These are phyloP conservation scores for Etheostoma spectabile DNA, from an alignment of 2,113 vertebrate species.

Conservation along the genomic window DNA sequence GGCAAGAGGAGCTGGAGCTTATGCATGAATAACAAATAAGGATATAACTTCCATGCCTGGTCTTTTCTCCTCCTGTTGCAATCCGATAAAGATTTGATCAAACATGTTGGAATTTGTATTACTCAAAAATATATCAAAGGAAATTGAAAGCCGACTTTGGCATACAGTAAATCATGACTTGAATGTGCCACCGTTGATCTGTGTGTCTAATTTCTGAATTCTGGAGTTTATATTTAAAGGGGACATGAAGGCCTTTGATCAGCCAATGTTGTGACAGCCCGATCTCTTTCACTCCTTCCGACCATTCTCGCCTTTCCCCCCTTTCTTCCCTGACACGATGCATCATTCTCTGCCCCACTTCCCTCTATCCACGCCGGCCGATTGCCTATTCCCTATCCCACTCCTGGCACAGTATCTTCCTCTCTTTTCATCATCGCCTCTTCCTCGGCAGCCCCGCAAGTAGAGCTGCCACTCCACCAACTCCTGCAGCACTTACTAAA, in stretches of 20 bases:
- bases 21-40: conserved; percentile 76
- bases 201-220: conserved; percentile 1
- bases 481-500: conserved; percentile 71
- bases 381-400: background rate
- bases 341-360: background rate
- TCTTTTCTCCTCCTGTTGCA: background rate
- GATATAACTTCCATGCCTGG: conserved; percentile 53
- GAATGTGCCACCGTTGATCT: conserved; percentile 24
- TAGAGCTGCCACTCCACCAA: conserved; percentile 54
- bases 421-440: conserved; percentile 34
- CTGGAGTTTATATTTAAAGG: conserved; percentile 23
- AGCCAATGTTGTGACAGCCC: background rate
- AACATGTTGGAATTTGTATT: conserved; percentile 50
- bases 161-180: conserved; percentile 18
- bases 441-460: conserved; percentile 28
- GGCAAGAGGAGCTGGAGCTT: conserved; percentile 65
- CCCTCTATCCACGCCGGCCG: background rate
- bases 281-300: background rate
- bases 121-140: conserved; percentile 42
- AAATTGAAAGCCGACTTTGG: background rate
- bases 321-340: conserved; percentile 21
- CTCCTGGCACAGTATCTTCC: background rate
- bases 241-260: conserved; percentile 41
- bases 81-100: conserved; percentile 47
- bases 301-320: conserved; percentile 3